Conservation (phyloP, 2,797 vertebrate genomes). For the Acridotheres tristis region DNA sequence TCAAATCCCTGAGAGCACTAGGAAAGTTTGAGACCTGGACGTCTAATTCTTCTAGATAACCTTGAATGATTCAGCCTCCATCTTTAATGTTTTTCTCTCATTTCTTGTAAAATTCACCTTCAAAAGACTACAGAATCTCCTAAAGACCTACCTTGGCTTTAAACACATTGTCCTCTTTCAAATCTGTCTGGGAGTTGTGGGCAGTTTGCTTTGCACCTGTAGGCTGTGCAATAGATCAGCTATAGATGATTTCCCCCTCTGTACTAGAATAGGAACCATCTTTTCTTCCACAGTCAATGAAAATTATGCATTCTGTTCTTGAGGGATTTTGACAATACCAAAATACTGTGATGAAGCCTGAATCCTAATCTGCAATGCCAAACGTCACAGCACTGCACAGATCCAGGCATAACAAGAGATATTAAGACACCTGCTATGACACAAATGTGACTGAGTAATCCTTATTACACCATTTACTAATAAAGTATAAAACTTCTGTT, state of each 20-base stretch:
- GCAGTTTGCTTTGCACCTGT: background rate
- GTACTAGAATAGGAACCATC: background rate
- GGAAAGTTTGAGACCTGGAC: background rate
- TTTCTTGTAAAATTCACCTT: background rate
- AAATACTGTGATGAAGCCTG: background rate
- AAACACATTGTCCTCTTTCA: background rate
- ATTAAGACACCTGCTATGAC: background rate
- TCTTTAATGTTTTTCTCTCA: background rate
- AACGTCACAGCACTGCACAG: background rate
- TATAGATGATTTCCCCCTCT: background rate
- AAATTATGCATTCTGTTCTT: background rate
- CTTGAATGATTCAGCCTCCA: background rate
- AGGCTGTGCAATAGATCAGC: background rate
- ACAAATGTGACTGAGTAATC: background rate
- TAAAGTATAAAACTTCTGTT: background rate
- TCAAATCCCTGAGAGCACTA: background rate
- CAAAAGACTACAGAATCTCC: background rate
- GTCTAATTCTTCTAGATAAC: background rate
- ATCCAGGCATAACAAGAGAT: background rate
- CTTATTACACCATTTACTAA: background rate
- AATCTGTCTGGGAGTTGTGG: background rate
- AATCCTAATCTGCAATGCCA: background rate
- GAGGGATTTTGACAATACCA: background rate
- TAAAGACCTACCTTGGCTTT: background rate
- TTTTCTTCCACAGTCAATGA: background rate